A percentile compares a stretch with the other conserved stretches of the same genome.
These are phyloP conservation scores for Rhinoderma darwinii DNA, from an alignment of 2,113 vertebrate genomes.

Conservation along the genomic window DNA sequence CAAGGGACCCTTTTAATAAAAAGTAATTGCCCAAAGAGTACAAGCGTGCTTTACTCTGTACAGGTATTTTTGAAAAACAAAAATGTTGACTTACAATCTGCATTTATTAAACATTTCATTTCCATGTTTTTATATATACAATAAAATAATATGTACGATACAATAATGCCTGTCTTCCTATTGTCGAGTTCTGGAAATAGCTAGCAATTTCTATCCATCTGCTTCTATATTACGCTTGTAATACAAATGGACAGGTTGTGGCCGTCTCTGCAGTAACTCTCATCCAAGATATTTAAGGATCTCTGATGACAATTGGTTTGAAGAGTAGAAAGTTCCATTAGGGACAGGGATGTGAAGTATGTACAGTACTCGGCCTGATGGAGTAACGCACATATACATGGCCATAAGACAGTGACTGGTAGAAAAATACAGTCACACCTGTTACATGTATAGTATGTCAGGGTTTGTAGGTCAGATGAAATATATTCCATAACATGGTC, in stretches of 20 bases:
- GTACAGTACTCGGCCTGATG: not conserved
- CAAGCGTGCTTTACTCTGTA: too few species aligned
- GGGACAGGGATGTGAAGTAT: not conserved
- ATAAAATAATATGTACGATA: too few species aligned
- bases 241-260: not conserved
- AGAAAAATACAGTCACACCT: not conserved
- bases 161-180: not conserved
- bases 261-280: not conserved
- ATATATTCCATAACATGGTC: slow-evolving; percentile 7
- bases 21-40: too few species aligned
- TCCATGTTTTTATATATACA: too few species aligned
- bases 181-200: not conserved
- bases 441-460: not conserved
- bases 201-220: not conserved
- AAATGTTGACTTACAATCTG: too few species aligned
- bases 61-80: too few species aligned
- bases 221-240: not conserved
- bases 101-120: too few species aligned
- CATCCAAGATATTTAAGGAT: not conserved
- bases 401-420: not conserved
- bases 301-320: not conserved
- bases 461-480: slow-evolving; percentile 7
- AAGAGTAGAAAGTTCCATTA: not conserved
- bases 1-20: too few species aligned
- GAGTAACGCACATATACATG: not conserved